Evolutionary conservation across 2,888 invertebrate species (phyloP), one percentile per base, ranked within the genome.

Genomic region (Ditula angustiorana): DNA sequence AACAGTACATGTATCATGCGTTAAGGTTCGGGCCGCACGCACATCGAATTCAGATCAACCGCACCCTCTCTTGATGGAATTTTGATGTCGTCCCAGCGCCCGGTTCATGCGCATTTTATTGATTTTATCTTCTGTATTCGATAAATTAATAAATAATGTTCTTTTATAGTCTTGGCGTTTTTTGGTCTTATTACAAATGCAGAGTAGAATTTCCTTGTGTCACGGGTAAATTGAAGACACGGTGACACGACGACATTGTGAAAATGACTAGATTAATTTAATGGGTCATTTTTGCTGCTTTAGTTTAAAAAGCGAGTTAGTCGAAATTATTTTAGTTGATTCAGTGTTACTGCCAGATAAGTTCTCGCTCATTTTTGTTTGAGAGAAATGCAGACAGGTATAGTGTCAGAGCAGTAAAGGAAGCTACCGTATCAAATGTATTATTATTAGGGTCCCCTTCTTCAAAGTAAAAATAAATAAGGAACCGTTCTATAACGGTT

Each of bases 21-120:
- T 63, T 37, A 64, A 61, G 65, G 64, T 61, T 58, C 69, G 64
- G 61, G 67, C 66, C 69, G 78, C 73, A 86, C 86, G 85, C 85
- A 82, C 78, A 87, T 88, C 71, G 87, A 87, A 88, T 87, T 86
- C 80, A 81, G 79, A 88, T 87, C 86, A 85, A 80, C 79, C 68
- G 74, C 74, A 73, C 79, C 79, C 72, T 68, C 76, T 66, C 78
- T 74, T 87, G 86, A 88, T 87, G 86, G 87, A 81, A 76, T 82
- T 88, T 87, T 88, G 86, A 88, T 88, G 82, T 81, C 83, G 76
- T 78, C 76, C 76, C 66, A 66, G 70, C 69, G 69, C 74, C 66
- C 75, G 70, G 70, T 69, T 66, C 70, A 62, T 67, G 68, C 67
- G 69, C 62, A 62, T 69, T 55, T 69, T 64, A 64, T 64, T 64